Evolutionary conservation across 2,113 vertebrate genomes (phyloP).

Genomic region (Zosterops hypoxanthus): DNA sequence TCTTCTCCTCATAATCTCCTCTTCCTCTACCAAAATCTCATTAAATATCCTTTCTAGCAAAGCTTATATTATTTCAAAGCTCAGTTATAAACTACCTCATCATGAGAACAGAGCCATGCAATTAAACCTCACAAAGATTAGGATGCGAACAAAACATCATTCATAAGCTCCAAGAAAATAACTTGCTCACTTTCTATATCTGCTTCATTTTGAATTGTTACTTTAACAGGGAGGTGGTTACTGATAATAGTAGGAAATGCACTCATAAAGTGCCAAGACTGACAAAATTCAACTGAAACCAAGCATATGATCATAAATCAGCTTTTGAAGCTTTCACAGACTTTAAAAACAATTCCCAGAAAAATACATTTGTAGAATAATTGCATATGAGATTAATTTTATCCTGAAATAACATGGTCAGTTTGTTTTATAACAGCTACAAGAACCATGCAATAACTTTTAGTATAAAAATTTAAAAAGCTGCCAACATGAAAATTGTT

Average conservation of each 20-base stretch:
- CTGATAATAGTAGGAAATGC: neutral
- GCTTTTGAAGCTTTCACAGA: neutral
- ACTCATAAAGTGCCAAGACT: neutral
- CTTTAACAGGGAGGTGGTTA: conserved; percentile 14
- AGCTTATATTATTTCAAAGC: conserved; percentile 13
- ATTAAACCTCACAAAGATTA: conserved; percentile 43
- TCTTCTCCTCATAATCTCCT: conserved; percentile 22
- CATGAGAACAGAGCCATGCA: neutral
- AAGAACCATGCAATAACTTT: neutral
- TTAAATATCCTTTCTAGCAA: conserved; percentile 21
- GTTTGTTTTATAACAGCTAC: neutral
- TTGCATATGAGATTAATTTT: neutral
- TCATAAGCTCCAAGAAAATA: conserved; percentile 20
- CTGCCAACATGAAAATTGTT: neutral
- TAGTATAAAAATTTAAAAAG: neutral
- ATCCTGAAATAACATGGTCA: neutral
- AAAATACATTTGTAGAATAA: neutral
- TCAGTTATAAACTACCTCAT: conserved; percentile 4
- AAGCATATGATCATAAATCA: neutral
- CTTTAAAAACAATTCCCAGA: neutral
- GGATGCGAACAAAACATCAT: neutral
- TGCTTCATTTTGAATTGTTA: neutral
- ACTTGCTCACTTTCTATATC: neutral
- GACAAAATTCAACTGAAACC: neutral
- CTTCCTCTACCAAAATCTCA: conserved; percentile 17